phyloP scores from a whole-genome alignment of 1,140 invertebrate genomes.

The Anthonomus grandis region DNA sequence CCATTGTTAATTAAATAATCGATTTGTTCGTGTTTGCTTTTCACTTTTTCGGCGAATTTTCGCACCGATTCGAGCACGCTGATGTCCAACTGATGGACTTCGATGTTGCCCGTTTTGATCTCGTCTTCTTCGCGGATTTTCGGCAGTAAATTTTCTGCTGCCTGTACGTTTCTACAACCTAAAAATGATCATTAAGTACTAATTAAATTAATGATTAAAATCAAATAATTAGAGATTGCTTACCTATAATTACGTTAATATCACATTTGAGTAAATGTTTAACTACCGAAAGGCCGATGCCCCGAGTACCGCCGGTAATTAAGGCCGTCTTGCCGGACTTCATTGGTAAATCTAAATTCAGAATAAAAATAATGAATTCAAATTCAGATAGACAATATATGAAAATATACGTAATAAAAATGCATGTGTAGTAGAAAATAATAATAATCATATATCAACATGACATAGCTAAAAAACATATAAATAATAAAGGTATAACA shows the following conservation, averaged over 20 bases:
- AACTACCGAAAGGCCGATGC: conserved; percentile 81
- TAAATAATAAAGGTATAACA: too few relatives aligned
- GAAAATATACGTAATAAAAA: too few relatives aligned
- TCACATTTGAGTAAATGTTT: conserved; percentile 75
- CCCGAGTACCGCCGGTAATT: conserved; percentile 82
- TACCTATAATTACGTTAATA: conserved; percentile 83
- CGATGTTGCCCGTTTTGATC: conserved; percentile 51
- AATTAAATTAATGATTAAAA: conserved; percentile 5
- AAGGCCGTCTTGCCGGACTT: conserved; percentile 70
- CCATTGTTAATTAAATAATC: conserved; percentile 82
- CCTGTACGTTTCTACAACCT: conserved; percentile 66
- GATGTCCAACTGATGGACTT: conserved; percentile 56
- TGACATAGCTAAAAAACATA: too few relatives aligned
- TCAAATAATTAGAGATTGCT: neutral
- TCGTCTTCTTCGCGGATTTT: conserved; percentile 55
- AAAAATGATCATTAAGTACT: neutral
- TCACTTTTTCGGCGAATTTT: conserved; percentile 67
- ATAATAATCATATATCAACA: too few relatives aligned
- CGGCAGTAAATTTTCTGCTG: conserved; percentile 56
- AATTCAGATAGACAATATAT: too few relatives aligned
- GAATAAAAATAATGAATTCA: too few relatives aligned
- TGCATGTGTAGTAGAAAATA: too few relatives aligned
- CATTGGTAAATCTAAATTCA: conserved; percentile 53
- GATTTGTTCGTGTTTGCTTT: conserved; percentile 61
- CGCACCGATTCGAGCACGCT: conserved; percentile 69